phyloP scores from a whole-genome alignment of 2,888 invertebrate genomes.

The Drosophila borealis region DNA sequence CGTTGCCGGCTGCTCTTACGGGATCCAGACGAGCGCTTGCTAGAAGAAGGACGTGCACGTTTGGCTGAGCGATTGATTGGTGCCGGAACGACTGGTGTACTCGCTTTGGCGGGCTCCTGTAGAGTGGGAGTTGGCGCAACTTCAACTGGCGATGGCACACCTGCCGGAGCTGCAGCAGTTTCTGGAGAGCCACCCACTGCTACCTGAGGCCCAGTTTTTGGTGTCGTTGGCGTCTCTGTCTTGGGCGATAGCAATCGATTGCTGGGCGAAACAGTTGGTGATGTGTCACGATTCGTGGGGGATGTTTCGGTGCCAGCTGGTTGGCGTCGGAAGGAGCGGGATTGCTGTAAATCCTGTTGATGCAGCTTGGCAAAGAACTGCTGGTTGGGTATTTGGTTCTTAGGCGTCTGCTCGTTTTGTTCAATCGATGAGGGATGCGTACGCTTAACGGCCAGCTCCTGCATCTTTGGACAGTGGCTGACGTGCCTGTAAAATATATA shows the following conservation, averaged over 20 bases:
- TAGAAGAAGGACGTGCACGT: slow-evolving; percentile 83
- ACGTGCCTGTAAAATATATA: slow-evolving; percentile 84
- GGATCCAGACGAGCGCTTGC: slow-evolving; percentile 83
- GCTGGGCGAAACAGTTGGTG: slow-evolving; percentile 43
- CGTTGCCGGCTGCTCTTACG: slow-evolving; percentile 83
- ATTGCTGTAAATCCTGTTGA: slow-evolving; percentile 83
- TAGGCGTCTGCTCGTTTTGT: slow-evolving; percentile 85
- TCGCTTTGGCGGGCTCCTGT: neutral
- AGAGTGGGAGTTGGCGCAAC: neutral
- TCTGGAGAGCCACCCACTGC: slow-evolving; percentile 7
- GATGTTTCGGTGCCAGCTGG: slow-evolving; percentile 27
- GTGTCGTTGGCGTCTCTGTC: slow-evolving; percentile 4
- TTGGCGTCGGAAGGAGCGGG: slow-evolving; percentile 69
- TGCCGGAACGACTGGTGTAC: neutral
- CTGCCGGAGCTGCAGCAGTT: neutral
- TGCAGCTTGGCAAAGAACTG: slow-evolving; percentile 85
- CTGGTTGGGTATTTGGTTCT: slow-evolving; percentile 84
- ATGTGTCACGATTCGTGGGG: slow-evolving; percentile 24
- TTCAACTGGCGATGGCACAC: slow-evolving; percentile 10
- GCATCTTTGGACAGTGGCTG: slow-evolving; percentile 93
- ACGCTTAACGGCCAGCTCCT: slow-evolving; percentile 93
- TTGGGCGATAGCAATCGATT: slow-evolving; percentile 30
- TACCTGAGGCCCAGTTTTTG: slow-evolving; percentile 2
- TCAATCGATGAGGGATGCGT: slow-evolving; percentile 86
- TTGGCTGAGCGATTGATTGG: slow-evolving; percentile 45